phyloP scores from a whole-genome alignment of 2,113 vertebrate species.

The Rhagologus leucostigma region DNA sequence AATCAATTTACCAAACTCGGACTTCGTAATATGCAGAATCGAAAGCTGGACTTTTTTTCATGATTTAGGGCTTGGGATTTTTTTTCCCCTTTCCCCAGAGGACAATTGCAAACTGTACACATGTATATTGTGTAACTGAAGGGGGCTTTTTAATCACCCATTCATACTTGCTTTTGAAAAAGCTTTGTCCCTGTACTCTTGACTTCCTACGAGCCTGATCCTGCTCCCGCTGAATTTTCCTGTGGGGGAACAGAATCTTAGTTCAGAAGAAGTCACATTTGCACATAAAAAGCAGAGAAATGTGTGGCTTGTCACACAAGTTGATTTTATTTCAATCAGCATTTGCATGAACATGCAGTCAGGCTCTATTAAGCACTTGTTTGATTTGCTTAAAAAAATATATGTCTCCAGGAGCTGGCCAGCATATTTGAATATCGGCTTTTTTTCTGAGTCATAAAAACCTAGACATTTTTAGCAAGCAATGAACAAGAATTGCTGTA shows the following conservation, averaged over 20 bases:
- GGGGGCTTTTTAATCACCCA: constrained; percentile 53
- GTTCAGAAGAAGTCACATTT: constrained; percentile 14
- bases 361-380: constrained; percentile 34
- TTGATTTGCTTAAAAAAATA: constrained; percentile 58
- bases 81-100: constrained; percentile 5
- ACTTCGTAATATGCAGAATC: constrained; percentile 60
- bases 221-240: not conserved
- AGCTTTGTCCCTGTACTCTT: constrained; percentile 3
- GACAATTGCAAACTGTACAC: constrained; percentile 48
- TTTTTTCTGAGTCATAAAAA: constrained; percentile 46
- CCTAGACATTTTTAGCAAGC: constrained; percentile 43
- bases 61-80: constrained; percentile 37
- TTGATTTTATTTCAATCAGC: constrained; percentile 9
- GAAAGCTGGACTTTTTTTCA: constrained; percentile 28
- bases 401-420: constrained; percentile 19
- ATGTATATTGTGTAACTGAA: constrained; percentile 38
- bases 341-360: constrained; percentile 33
- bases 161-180: constrained; percentile 16
- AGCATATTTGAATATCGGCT: constrained; percentile 58
- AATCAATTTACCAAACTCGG: constrained; percentile 76
- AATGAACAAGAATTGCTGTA: constrained; percentile 52
- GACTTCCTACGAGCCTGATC: not conserved
- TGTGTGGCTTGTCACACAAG: constrained; percentile 47
- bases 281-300: constrained; percentile 41
- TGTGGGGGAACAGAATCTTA: not conserved